Percentiles rank a stretch among this genome's conserved stretches.
Evolutionary conservation across 2,113 vertebrate species (phyloP).

Genomic region (Chinchilla lanigera): DNA sequence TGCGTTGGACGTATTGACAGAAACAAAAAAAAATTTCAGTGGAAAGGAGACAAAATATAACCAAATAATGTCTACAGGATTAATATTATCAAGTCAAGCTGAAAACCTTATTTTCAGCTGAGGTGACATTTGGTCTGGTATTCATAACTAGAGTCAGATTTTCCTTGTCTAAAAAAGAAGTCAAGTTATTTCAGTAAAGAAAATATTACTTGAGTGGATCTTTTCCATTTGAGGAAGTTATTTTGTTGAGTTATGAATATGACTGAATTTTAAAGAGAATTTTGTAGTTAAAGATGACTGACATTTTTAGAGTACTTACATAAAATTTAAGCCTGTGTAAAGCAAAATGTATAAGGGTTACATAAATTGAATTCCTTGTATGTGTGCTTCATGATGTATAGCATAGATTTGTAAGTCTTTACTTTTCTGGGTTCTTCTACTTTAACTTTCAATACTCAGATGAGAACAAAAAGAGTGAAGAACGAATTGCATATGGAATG

Average conservation of each 20-base stretch:
- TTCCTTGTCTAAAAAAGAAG: neutral
- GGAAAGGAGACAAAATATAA: neutral
- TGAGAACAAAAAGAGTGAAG: slow-evolving; percentile 43
- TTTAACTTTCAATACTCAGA: slow-evolving; percentile 47
- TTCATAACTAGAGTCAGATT: neutral
- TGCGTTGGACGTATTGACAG: neutral
- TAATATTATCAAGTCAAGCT: neutral
- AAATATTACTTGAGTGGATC: slow-evolving; percentile 10
- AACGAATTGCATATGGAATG: neutral
- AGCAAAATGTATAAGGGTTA: neutral
- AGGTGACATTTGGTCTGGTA: neutral
- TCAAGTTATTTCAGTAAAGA: neutral
- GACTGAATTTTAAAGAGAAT: neutral
- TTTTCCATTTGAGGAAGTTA: slow-evolving; percentile 14
- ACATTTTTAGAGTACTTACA: slow-evolving; percentile 25
- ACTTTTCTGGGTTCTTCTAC: slow-evolving; percentile 8
- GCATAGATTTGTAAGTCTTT: neutral
- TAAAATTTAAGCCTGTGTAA: neutral
- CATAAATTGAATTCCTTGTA: neutral
- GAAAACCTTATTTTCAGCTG: neutral
- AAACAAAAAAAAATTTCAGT: slow-evolving; percentile 15
- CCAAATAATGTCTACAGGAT: neutral
- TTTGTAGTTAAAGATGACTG: slow-evolving; percentile 17
- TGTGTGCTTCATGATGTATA: neutral
- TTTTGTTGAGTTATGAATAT: neutral